Evolutionary conservation across 2,113 vertebrate genomes (phyloP).

Genomic region (Uria lomvia): DNA sequence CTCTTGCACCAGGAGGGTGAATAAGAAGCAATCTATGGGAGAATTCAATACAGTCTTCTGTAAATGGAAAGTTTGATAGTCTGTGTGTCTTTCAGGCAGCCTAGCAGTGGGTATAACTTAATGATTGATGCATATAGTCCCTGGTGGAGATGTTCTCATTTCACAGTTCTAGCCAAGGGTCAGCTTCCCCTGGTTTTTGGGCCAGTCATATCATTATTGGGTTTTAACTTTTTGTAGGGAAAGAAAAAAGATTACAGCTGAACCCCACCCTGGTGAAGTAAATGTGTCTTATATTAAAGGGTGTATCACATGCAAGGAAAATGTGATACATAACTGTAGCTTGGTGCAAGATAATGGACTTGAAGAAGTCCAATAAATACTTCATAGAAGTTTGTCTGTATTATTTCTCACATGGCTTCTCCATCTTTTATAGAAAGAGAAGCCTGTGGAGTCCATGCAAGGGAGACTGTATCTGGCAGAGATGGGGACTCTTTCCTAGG

Average conservation of each 20-base stretch:
- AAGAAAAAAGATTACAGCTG: background rate
- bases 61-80: background rate
- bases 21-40: background rate
- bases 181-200: background rate
- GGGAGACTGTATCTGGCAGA: background rate
- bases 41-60: background rate
- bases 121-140: background rate
- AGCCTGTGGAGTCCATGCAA: background rate
- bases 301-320: background rate
- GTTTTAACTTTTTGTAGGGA: background rate
- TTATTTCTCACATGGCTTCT: background rate
- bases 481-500: background rate
- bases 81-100: background rate
- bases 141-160: background rate
- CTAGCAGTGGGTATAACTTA: background rate
- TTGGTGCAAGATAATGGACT: background rate
- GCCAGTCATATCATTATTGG: background rate
- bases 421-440: background rate
- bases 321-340: background rate
- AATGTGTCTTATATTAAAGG: background rate
- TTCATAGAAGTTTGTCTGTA: background rate
- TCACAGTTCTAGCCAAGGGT: background rate
- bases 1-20: background rate
- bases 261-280: conserved; percentile 21
- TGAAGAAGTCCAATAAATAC: background rate